Base-by-base conservation (phyloP, 2,888 invertebrate species). In the Notodonta ziczac region DNA sequence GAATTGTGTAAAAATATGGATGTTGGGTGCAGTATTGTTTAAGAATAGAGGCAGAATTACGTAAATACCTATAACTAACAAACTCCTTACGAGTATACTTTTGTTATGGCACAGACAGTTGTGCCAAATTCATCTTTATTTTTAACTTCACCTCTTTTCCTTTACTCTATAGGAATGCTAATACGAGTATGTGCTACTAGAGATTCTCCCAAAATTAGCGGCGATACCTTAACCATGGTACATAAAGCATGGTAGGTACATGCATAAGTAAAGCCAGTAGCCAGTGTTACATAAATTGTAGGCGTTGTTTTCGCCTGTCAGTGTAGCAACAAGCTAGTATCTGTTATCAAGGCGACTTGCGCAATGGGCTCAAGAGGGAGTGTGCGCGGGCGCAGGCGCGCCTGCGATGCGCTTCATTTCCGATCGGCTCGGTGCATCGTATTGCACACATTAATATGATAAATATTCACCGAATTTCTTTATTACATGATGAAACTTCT, bases 301-400 rank as follows among this genome's bases (percentile, higher is more conserved):
- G 85, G 84, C 87, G 87, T 83, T 84, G 81, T 85, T 81, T 78
- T 83, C 78, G 78, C 74, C 78, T 82, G 81, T 83, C 87, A 81
- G 80, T 90, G 86, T 81, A 83, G 89, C 85, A 89, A 89, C 76
- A 74, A 78, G 70, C 86, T 85, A 85, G 85, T 87, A 85, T 87
- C 85, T 80, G 84, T 87, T 89, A 88, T 86, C 85, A 83, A 81
- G 73, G 74, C 72, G 58, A 76, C 74, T 89, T 89, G 74, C 79
- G 86, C 80, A 90, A 90, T 82, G 63, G 63, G 65, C 61, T 55
- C 79, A 81, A 82, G 81, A 83, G 81, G 86, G 82, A 74, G 75
- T 71, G 72, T 77, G 76, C 69, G 73, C 67, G 69, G 67, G 70
- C 58, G 62, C 58, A 57, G 67, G 71, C 71, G 73, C 72, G 70